Conservation (phyloP, 2,888 invertebrate species). For the Phanerotoma sp. region DNA sequence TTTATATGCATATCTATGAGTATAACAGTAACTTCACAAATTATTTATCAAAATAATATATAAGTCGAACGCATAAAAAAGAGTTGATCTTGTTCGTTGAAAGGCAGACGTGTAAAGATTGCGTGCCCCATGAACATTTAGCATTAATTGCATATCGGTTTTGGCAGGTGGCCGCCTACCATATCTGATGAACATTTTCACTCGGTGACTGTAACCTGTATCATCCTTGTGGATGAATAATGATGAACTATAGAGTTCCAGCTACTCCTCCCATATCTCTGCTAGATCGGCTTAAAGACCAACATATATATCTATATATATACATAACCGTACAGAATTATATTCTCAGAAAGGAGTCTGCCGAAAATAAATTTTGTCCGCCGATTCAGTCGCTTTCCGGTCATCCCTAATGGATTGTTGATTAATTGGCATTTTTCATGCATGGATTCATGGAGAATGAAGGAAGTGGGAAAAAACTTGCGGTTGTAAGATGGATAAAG, state of each 20-base stretch:
- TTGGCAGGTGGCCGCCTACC: constrained; percentile 50
- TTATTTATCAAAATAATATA: neutral
- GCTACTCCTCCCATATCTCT: constrained; percentile 16
- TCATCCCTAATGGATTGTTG: neutral
- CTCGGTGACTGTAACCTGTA: constrained; percentile 44
- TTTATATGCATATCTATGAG: no score
- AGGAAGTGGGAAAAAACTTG: neutral
- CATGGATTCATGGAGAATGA: neutral
- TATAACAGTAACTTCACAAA: constrained; percentile 1
- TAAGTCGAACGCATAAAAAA: neutral
- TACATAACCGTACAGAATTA: neutral
- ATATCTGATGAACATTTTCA: constrained; percentile 48
- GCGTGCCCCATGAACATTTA: constrained; percentile 49
- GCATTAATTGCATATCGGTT: constrained; percentile 52
- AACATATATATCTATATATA: neutral
- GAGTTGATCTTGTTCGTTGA: constrained; percentile 23
- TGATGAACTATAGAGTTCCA: constrained; percentile 36
- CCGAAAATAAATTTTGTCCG: neutral
- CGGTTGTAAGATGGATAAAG: neutral
- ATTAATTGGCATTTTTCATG: neutral
- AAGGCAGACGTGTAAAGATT: constrained; percentile 37
- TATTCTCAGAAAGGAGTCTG: neutral
- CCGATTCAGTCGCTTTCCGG: neutral
- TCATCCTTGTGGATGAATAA: constrained; percentile 45
- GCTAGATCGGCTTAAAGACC: constrained; percentile 7